Evolutionary conservation across 2,113 vertebrate species (phyloP).

Genomic region (Ptilorrhoa leucosticta): DNA sequence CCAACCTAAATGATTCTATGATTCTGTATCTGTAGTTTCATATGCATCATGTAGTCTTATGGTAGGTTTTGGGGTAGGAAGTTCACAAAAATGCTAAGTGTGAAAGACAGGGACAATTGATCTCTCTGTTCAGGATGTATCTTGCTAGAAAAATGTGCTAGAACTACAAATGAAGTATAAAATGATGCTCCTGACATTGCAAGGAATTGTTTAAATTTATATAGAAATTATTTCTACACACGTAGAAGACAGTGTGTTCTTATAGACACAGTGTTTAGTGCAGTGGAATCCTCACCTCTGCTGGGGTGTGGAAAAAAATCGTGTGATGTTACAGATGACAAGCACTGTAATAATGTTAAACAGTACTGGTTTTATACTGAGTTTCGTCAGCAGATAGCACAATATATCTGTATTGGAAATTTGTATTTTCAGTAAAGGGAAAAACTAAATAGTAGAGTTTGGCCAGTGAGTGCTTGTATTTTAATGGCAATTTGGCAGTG

Average conservation of each 20-base stretch:
- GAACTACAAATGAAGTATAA: neutral
- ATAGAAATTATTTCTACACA: neutral
- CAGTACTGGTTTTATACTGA: neutral
- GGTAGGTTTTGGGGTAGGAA: neutral
- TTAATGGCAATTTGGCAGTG: neutral
- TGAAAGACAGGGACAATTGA: neutral
- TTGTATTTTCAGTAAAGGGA: neutral
- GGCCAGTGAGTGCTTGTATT: neutral
- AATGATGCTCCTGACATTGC: neutral
- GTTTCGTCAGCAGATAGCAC: neutral
- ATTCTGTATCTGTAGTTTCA: neutral
- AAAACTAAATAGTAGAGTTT: neutral
- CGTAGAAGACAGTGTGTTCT: neutral
- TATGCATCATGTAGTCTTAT: neutral
- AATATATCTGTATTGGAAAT: neutral
- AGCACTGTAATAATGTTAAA: neutral
- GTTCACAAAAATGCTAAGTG: neutral
- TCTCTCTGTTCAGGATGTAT: neutral
- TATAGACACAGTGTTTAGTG: neutral
- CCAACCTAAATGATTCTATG: neutral
- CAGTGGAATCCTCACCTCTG: neutral
- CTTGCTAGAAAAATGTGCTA: neutral
- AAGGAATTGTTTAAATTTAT: neutral
- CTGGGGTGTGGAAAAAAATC: neutral
- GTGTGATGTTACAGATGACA: neutral